phyloP scores from a whole-genome alignment of 1,140 invertebrate genomes.

The Scaptomyza montana region DNA sequence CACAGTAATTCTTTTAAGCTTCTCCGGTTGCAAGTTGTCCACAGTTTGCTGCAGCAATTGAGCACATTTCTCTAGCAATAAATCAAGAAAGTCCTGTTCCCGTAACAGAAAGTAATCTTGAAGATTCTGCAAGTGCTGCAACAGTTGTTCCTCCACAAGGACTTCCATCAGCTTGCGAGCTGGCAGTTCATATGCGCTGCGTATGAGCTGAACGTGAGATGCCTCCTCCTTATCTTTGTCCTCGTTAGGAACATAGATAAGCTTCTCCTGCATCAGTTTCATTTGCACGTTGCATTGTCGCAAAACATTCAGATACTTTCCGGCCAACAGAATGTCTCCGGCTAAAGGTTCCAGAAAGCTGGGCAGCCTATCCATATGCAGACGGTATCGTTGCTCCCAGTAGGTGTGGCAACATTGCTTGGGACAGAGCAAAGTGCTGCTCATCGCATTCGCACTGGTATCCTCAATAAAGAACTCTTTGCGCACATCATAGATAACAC shows the following conservation, averaged over 20 bases:
- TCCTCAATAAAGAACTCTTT: conserved; percentile 66
- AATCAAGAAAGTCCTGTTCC: conserved; percentile 23
- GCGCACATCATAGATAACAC: conserved; percentile 49
- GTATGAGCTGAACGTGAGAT: conserved; percentile 36
- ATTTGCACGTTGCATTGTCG: conserved; percentile 59
- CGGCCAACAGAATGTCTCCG: conserved; percentile 48
- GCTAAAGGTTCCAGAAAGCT: conserved; percentile 34
- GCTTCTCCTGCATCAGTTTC: conserved; percentile 45
- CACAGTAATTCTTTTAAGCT: conserved; percentile 31
- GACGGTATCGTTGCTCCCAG: conserved; percentile 48
- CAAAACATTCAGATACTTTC: conserved; percentile 66
- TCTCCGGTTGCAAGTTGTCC: conserved; percentile 42
- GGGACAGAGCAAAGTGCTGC: conserved; percentile 51
- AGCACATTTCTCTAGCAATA: conserved; percentile 27
- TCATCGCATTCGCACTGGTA: conserved; percentile 33
- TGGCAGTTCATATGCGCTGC: conserved; percentile 51
- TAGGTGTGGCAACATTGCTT: conserved; percentile 61
- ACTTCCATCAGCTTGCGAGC: conserved; percentile 52
- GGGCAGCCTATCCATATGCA: conserved; percentile 45
- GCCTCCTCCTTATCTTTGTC: background rate
- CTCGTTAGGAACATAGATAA: conserved; percentile 29
- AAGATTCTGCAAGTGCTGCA: conserved; percentile 45
- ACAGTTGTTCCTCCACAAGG: conserved; percentile 35
- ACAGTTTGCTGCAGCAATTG: conserved; percentile 26
- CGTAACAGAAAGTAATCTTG: conserved; percentile 49